These are phyloP conservation scores for Amphibalanus amphitrite DNA, from an alignment of 1,140 invertebrate genomes.

Conservation along the genomic window DNA sequence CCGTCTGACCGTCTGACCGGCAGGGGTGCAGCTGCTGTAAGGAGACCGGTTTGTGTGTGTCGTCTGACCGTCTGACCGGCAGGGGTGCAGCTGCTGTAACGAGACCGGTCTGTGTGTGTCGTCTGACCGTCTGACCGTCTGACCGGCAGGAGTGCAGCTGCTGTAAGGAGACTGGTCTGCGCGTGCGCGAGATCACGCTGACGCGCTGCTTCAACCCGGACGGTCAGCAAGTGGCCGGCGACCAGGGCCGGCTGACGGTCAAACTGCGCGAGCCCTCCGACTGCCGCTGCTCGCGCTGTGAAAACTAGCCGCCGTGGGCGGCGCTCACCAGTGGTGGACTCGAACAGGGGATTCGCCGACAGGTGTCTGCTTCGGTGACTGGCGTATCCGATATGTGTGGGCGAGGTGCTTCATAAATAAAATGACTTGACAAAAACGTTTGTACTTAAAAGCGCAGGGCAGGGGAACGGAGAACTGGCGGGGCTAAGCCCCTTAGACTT, in stretches of 20 bases:
- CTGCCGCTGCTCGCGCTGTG: conserved; percentile 77
- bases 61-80: no score
- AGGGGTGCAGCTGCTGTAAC: no score
- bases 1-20: no score
- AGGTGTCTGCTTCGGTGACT: not conserved
- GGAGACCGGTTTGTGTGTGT: no score
- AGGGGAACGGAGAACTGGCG: no score
- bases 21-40: no score
- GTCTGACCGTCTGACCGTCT: not conserved
- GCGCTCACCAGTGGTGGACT: not conserved
- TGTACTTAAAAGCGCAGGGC: no score
- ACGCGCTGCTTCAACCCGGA: conserved; percentile 73
- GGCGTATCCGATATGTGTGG: not conserved
- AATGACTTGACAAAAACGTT: no score
- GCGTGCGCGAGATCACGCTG: conserved; percentile 56
- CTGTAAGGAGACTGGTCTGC: conserved; percentile 65
- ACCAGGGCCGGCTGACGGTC: conserved; percentile 50
- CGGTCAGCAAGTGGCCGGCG: conserved; percentile 47
- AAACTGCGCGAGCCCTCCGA: conserved; percentile 66
- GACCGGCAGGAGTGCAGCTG: conserved; percentile 66
- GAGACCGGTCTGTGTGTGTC: no score
- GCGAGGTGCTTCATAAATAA: not conserved
- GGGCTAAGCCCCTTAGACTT: no score
- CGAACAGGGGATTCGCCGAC: not conserved
- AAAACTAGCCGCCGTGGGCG: conserved; percentile 23